Conservation (phyloP, 2,888 invertebrate species). For the Torymus auratus region DNA sequence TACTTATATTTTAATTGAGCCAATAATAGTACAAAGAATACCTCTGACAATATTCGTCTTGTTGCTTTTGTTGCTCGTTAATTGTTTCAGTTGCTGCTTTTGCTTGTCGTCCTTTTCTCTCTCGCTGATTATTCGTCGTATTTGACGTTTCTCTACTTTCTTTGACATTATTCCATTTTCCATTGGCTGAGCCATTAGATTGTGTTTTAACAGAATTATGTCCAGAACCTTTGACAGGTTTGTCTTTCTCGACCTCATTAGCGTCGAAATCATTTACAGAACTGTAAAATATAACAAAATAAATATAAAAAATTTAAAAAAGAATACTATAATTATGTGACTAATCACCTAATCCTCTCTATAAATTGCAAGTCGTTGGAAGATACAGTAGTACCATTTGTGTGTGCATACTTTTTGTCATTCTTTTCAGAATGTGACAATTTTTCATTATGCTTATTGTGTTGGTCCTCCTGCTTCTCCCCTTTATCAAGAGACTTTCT, state of each 20-base stretch:
- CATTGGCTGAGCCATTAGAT: conserved; percentile 73
- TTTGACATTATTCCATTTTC: conserved; percentile 75
- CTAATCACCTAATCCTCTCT: conserved; percentile 76
- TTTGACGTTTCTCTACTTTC: conserved; percentile 73
- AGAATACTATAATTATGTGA: not conserved
- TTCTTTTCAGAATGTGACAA: conserved; percentile 72
- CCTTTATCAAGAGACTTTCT: conserved; percentile 79
- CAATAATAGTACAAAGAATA: conserved; percentile 59
- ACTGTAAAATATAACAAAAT: conserved; percentile 63
- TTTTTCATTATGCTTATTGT: conserved; percentile 72
- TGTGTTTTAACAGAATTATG: conserved; percentile 72
- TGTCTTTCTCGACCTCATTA: conserved; percentile 77
- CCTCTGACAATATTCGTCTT: conserved; percentile 78
- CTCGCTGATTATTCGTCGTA: conserved; percentile 73
- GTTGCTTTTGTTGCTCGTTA: conserved; percentile 74
- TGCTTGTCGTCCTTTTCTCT: conserved; percentile 74
- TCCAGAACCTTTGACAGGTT: conserved; percentile 73
- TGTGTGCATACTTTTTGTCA: conserved; percentile 76
- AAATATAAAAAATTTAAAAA: not conserved
- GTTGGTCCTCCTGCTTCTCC: conserved; percentile 75
- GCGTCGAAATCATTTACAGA: conserved; percentile 78
- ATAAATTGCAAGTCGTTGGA: conserved; percentile 77
- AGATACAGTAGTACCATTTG: conserved; percentile 75
- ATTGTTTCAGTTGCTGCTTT: conserved; percentile 74
- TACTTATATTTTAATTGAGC: not conserved